Base-by-base conservation (phyloP, 2,888 invertebrate species). In the Ethmia dodecea region DNA sequence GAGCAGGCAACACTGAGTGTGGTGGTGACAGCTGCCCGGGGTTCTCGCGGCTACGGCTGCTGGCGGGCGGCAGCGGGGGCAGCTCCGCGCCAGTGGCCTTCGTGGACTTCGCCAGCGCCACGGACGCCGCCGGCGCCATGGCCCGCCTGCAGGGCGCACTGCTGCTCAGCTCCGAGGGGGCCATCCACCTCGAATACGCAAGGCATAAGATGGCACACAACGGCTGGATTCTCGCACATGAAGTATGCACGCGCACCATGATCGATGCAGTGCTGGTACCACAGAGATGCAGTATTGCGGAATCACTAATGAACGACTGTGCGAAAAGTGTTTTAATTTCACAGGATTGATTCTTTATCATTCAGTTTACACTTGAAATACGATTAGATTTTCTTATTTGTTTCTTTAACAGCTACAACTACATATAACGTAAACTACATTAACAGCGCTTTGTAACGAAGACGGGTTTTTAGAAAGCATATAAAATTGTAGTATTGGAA, bases 121-220 rank as follows among this genome's bases (percentile, higher is more conserved):
- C 92, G 67, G 95, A 93, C 86, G 98, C 99, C 68, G 91, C 94
- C 73, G 92, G 94, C 70, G 98, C 97, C 66, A 92, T 98, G 93
- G 92, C 92, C 72, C 91, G 94, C 69, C 93, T 99, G 66, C 98
- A 99, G 88, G 98, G 98, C 79, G 95, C 96, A 81, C 93, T 95
- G 87, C 93, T 98, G 70, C 93, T 97, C 81, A 96, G 97, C 83
- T 97, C 97, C 56, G 94, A 98, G 80, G 97, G 97, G 62, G 97
- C 97, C 75, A 97, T 99, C 83, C 94, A 98, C 83, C 97, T 99
- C 87, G 98, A 99, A 90, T 99, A 94, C 90, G 98, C 98, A 86
- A 96, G 97, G 90, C 96, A 95, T 88, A 98, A 98, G 92, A 97
- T 98, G 97, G 95, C 96, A 75, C 87, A 86, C 87, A 87, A 86